Base-by-base conservation (phyloP, 1,140 invertebrate species). In the Sarcophaga peregrina region DNA sequence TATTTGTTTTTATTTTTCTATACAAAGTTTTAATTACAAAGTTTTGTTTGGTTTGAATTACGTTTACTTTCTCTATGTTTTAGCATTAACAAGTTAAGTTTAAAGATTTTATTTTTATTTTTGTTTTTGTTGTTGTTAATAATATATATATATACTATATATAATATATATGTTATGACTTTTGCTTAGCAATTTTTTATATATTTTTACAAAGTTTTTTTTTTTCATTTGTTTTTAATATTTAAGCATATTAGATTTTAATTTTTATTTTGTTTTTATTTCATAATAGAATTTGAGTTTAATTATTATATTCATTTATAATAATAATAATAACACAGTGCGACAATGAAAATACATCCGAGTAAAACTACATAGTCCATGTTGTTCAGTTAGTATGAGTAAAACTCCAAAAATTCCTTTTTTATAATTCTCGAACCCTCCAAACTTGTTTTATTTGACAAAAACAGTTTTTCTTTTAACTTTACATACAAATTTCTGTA, bases 1-100 rank as follows among this genome's bases (percentile, higher is more conserved):
- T 37, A 37, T 37, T 37, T 37, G n/a, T n/a, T n/a, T n/a, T n/a
- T n/a, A n/a, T 37, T 37, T 37, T 50, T 78, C 11, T 78, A 37
- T 37, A 78, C 75, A 78, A 37, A 78, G 75, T 78, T 78, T 58
- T 76, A 76, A 76, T 76, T 78, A 78, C 75, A 78, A 78, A 78
- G n/a, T 78, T 75, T 78, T 52, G n/a, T 78, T n/a, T 37, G 25
- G 25, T 50, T 78, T 78, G 15, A 1, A 9, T 62, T 13, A 7
- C 7, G 5, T 48, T 76, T 76, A 11, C 46, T 46, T 46, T 76
- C 17, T 8, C 20, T 78, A 78, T 78, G 8, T 50, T 50, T 78
- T 78, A 78, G 75, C 75, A 78, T 78, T 78, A 78, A 78, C 75
- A 78, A 78, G 47, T 78, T 78, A 47, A n/a, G n/a, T 45, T 52